Conservation (phyloP, 2,113 vertebrate species). For the Axis porcinus region DNA sequence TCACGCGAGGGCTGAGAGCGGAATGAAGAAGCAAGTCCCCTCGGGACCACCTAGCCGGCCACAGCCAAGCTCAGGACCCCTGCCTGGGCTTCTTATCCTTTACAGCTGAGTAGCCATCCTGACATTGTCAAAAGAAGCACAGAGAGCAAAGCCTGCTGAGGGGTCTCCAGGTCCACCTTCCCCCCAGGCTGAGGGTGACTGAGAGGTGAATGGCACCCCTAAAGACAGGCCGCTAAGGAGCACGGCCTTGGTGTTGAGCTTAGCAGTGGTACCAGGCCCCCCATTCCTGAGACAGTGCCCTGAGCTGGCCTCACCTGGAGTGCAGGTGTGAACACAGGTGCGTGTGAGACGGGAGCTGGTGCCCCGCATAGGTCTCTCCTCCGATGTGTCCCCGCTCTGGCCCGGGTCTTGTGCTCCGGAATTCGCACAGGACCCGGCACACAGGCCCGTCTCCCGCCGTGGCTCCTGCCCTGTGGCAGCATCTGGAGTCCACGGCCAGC, state of each 20-base stretch:
- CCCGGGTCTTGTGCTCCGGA: fast-evolving
- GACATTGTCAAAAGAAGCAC: not conserved
- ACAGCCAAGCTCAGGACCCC: not conserved
- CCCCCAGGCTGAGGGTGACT: too few species aligned
- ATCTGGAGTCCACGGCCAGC: not conserved
- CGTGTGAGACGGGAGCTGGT: not conserved
- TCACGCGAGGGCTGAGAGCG: not conserved
- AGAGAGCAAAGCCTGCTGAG: not conserved
- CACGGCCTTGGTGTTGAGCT: not conserved
- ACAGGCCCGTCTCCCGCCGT: fast-evolving
- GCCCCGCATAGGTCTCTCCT: fast-evolving
- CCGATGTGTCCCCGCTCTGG: fast-evolving
- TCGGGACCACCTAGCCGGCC: not conserved
- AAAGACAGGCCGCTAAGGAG: not conserved
- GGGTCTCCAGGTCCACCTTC: not conserved
- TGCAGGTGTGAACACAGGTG: not conserved
- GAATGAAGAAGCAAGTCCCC: not conserved
- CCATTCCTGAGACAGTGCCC: fast-evolving
- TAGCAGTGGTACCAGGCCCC: too few species aligned
- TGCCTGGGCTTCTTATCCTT: not conserved
- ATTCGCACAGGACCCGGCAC: too few species aligned
- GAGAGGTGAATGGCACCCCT: not conserved
- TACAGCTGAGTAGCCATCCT: not conserved
- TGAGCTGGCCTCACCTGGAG: not conserved
- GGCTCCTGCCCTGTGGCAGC: not conserved